Percentiles rank a stretch among this genome's conserved stretches.
phyloP scores from a whole-genome alignment of 1,140 invertebrate species.

The Heliconius hewitsoni region DNA sequence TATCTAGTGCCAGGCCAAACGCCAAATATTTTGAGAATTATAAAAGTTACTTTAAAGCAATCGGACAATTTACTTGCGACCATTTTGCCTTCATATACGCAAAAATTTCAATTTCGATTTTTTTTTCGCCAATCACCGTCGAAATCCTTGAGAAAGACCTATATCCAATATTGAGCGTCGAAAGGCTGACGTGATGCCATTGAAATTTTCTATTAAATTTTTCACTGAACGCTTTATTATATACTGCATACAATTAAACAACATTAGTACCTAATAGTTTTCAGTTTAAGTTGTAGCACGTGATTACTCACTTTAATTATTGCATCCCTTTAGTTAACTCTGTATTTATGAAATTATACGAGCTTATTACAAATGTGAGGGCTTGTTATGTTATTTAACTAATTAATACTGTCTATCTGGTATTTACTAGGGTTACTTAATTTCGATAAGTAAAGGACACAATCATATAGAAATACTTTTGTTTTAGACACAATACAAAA shows the following conservation, averaged over 20 bases:
- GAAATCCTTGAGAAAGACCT: too few relatives aligned
- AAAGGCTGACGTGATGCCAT: too few relatives aligned
- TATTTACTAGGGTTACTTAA: constrained; percentile 6
- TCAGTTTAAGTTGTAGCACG: constrained; percentile 25
- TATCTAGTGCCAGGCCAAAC: constrained; percentile 49
- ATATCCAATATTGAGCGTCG: too few relatives aligned
- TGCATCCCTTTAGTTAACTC: constrained; percentile 9
- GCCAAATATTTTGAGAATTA: constrained; percentile 54
- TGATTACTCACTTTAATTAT: constrained; percentile 38
- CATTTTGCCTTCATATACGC: constrained; percentile 15
- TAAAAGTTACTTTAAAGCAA: constrained; percentile 51
- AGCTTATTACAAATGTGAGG: constrained; percentile 35
- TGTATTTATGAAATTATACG: constrained; percentile 39
- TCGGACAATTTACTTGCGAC: constrained; percentile 37
- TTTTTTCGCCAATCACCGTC: too few relatives aligned
- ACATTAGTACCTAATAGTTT: background rate
- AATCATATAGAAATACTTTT: background rate
- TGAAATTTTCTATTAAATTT: background rate
- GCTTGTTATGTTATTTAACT: constrained; percentile 43
- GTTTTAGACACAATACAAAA: too few relatives aligned
- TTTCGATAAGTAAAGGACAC: background rate
- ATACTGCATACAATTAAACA: background rate
- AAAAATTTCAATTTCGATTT: too few relatives aligned
- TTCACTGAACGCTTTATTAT: background rate
- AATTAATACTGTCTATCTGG: constrained; percentile 34